Evolutionary conservation across 2,888 invertebrate species (phyloP).

Genomic region (Dolomedes plantarius): DNA sequence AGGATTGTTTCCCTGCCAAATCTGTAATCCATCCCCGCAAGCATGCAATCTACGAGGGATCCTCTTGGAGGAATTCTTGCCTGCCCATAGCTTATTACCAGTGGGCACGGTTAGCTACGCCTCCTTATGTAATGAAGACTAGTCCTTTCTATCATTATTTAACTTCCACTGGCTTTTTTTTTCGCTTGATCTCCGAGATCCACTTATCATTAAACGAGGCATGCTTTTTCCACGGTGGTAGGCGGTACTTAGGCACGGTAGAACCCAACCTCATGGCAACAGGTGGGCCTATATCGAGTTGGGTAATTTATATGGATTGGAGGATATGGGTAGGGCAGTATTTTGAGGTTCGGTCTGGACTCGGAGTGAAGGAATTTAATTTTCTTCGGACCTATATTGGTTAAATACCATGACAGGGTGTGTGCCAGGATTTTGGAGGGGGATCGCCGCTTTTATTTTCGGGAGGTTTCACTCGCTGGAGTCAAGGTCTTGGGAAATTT

Average conservation of each 20-base stretch:
- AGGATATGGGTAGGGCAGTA: constrained; percentile 34
- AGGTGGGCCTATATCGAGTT: constrained; percentile 15
- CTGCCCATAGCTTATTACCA: constrained; percentile 39
- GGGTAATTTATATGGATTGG: constrained; percentile 48
- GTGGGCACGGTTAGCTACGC: constrained; percentile 62
- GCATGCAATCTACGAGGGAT: background rate
- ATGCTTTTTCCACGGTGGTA: constrained; percentile 47
- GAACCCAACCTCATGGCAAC: constrained; percentile 25
- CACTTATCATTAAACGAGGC: constrained; percentile 52
- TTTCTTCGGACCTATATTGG: constrained; percentile 23
- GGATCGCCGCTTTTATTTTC: background rate
- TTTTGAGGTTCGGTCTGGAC: constrained; percentile 23
- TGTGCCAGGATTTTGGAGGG: background rate
- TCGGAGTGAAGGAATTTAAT: constrained; percentile 43
- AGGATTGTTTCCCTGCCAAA: too few relatives aligned
- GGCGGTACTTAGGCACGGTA: constrained; percentile 40
- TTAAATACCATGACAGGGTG: constrained; percentile 46
- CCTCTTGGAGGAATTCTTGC: constrained; percentile 25
- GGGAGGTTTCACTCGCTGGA: background rate
- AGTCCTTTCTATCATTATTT: constrained; percentile 45
- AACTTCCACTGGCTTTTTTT: constrained; percentile 38
- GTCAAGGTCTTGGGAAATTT: constrained; percentile 11
- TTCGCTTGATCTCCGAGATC: constrained; percentile 28
- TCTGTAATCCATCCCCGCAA: too few relatives aligned
- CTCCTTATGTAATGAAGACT: constrained; percentile 66